Base-by-base conservation (phyloP, 1,140 invertebrate genomes). In the Oryzaephilus surinamensis region DNA sequence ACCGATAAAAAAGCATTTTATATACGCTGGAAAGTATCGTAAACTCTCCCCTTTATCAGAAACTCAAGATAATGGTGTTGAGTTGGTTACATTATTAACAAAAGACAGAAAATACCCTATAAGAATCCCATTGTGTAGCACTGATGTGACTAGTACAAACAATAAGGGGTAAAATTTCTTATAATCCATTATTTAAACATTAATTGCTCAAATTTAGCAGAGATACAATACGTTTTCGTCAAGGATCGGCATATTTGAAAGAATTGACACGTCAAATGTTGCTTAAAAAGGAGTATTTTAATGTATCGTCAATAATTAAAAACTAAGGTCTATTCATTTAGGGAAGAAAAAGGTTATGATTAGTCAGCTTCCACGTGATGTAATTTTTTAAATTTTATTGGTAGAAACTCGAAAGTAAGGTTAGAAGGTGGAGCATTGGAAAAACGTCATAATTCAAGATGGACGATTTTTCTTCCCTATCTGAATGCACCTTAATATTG, bases 11-110 rank as follows among this genome's bases (percentile, higher is more conserved):
- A 33, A 15, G 4, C 8, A 40, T 43, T 30, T 24, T 43, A n/a
- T 24, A 44, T 28, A 55, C 62, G 4, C 36, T 6, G 34, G 40
- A 6, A 47, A 41, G 29, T 43, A 62, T 59, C 43, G 63, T 61
- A 56, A 52, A 58, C 30, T 72, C 70, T 34, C 68, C 63, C 28
- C 69, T 63, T 51, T 63, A 58, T 34, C 49, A 50, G 31, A 65
- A 62, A 44, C 52, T 76, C 48, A 72, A 66, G 54, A 48, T 54
- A 65, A 75, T 6, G 77, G 77, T 20, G 67, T 79, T 38, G 77
- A 81, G 61, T 62, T 81, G 45, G 77, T 79, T 17, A 75, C 77
- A n/a, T 58, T 80, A 17, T 61, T 81, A 69, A 42, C 63, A 72
- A 41, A 57, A 38, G 63, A 56, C 43, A n/a, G 11, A 10, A 24